These are phyloP conservation scores for Halisarca cf. caerulea DNA, from an alignment of 37 sponge, comb jelly and placozoan species.

Conservation along the genomic window DNA sequence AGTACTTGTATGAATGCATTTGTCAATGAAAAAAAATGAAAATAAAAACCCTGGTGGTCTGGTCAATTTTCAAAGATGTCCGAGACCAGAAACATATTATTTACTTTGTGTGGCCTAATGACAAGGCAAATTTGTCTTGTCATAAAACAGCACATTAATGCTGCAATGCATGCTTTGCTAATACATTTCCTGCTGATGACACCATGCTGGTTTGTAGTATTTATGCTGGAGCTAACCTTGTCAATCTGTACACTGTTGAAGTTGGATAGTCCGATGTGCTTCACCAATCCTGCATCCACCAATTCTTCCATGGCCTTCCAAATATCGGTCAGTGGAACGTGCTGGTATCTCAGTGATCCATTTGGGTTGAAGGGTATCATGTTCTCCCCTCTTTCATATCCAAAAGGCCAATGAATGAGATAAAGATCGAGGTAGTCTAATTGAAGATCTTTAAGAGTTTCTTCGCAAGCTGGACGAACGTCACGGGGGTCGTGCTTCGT, in stretches of 20 bases:
- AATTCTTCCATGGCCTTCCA: constrained; percentile 92
- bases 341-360: constrained; percentile 60
- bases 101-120: too few species aligned
- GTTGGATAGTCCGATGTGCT: constrained; percentile 93
- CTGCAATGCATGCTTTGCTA: too few species aligned
- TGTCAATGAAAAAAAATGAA: too few species aligned
- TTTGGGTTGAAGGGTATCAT: constrained; percentile 74
- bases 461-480: constrained; percentile 71
- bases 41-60: too few species aligned
- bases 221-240: constrained; percentile 60
- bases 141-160: too few species aligned
- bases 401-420: constrained; percentile 91
- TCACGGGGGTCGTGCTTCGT: constrained; percentile 80
- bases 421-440: constrained; percentile 92
- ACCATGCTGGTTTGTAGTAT: too few species aligned
- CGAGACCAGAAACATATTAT: too few species aligned
- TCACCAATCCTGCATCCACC: constrained; percentile 82
- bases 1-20: too few species aligned
- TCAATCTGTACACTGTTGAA: constrained; percentile 89
- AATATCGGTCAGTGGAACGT: constrained; percentile 60
- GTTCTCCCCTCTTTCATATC: constrained; percentile 56
- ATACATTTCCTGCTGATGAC: too few species aligned
- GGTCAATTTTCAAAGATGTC: too few species aligned
- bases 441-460: constrained; percentile 77
- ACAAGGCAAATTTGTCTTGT: too few species aligned